A percentile compares a stretch with the other conserved stretches of the same genome.
phyloP scores from a whole-genome alignment of 2,888 invertebrate genomes.

The Gandaritis pyraliata region DNA sequence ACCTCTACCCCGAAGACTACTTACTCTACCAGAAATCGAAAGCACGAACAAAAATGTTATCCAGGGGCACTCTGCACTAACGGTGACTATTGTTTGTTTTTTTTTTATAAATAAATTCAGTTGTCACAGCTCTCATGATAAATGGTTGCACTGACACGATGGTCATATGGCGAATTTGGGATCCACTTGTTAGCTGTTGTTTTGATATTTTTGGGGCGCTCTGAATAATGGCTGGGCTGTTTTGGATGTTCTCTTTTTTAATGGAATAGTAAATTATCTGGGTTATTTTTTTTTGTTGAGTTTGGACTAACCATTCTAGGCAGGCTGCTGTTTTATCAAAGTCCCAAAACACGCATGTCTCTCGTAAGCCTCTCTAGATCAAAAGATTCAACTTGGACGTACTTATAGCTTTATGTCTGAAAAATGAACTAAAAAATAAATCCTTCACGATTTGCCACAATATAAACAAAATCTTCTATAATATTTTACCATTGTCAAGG shows the following conservation, averaged over 20 bases:
- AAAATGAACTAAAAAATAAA: too few relatives aligned
- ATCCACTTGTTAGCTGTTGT: conserved; percentile 69
- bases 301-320: neutral
- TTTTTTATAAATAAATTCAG: conserved; percentile 83
- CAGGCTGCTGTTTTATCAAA: too few relatives aligned
- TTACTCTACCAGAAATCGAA: conserved; percentile 59
- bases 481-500: conserved; percentile 7
- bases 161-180: conserved; percentile 79
- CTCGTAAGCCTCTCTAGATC: too few relatives aligned
- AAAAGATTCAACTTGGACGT: too few relatives aligned
- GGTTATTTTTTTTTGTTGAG: conserved; percentile 35
- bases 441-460: neutral
- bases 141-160: conserved; percentile 74
- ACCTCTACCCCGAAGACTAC: conserved; percentile 41
- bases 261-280: conserved; percentile 41
- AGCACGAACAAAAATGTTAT: conserved; percentile 64
- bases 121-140: conserved; percentile 80
- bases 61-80: conserved; percentile 65
- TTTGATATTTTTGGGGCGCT: conserved; percentile 48
- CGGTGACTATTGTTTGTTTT: conserved; percentile 75
- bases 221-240: conserved; percentile 48
- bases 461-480: neutral
- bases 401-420: too few relatives aligned
- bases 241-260: conserved; percentile 36
- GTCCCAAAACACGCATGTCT: too few relatives aligned